Conservation (phyloP, 2,113 vertebrate species). For the Notothenia rossii region DNA sequence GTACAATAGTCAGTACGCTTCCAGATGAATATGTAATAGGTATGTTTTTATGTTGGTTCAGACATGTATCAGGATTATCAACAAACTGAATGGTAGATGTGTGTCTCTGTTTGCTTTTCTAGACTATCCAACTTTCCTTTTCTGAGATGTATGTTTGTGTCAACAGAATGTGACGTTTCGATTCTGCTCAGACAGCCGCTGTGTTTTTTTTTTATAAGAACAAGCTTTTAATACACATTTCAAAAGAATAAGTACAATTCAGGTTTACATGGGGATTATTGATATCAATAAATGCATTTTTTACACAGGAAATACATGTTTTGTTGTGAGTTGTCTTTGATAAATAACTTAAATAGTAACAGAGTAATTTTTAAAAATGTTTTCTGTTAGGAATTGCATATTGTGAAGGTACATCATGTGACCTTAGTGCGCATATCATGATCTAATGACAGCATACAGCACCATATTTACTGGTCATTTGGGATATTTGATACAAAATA, state of each 20-base stretch:
- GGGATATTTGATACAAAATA: neutral
- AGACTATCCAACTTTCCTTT: slow-evolving; percentile 13
- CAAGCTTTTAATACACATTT: slow-evolving; percentile 17
- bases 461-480: neutral
- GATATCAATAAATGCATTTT: slow-evolving; percentile 65
- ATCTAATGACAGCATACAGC: neutral
- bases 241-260: slow-evolving; percentile 26
- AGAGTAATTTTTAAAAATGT: neutral
- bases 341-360: neutral
- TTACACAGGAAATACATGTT: slow-evolving; percentile 47
- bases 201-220: neutral
- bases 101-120: neutral
- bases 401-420: neutral
- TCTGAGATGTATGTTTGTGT: neutral
- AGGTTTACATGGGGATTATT: slow-evolving; percentile 42
- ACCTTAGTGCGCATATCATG: neutral
- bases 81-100: neutral
- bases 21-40: neutral
- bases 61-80: neutral
- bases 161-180: slow-evolving; percentile 31
- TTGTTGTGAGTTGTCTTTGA: slow-evolving; percentile 10
- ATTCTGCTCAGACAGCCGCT: slow-evolving; percentile 20
- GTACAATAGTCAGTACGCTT: neutral
- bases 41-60: neutral
- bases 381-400: neutral